Conservation (phyloP, 2,888 invertebrate genomes). For the Melieria crassipennis region DNA sequence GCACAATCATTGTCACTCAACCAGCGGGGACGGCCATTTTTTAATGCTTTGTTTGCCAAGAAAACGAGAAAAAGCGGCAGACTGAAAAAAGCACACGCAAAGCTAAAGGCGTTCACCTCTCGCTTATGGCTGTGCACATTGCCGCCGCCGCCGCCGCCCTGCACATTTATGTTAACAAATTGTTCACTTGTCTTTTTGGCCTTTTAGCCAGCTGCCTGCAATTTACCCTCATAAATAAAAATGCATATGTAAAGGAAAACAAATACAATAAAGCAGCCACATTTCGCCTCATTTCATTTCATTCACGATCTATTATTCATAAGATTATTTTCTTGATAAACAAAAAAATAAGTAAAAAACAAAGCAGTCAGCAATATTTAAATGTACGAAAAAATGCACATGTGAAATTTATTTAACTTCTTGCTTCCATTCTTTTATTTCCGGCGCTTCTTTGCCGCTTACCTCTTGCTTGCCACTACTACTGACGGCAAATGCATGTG, state of each 20-base stretch:
- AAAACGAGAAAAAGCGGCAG: too few species aligned
- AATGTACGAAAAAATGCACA: neutral
- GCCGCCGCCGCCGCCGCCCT: too few species aligned
- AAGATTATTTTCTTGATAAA: conserved; percentile 40
- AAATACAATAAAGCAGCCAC: conserved; percentile 8
- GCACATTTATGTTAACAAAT: conserved; percentile 5
- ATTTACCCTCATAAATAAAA: conserved; percentile 14
- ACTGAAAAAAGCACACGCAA: too few species aligned
- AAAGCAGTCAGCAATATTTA: conserved; percentile 5
- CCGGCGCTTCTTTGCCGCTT: neutral
- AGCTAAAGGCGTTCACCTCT: too few species aligned
- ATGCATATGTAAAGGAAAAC: conserved; percentile 19
- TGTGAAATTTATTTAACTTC: neutral
- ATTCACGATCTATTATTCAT: conserved; percentile 44
- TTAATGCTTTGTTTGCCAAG: too few species aligned
- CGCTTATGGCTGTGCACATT: too few species aligned
- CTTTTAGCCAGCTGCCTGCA: neutral
- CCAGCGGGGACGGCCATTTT: too few species aligned
- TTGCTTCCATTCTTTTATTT: neutral
- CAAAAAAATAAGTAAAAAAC: neutral
- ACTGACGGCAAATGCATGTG: neutral
- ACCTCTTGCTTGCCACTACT: neutral
- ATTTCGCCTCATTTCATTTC: conserved; percentile 37
- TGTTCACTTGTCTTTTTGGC: conserved; percentile 20
- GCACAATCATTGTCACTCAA: too few species aligned